Evolutionary conservation across 2,797 vertebrate genomes (phyloP), one percentile per base, ranked within the genome.

Genomic region (Myotis findleyi): DNA sequence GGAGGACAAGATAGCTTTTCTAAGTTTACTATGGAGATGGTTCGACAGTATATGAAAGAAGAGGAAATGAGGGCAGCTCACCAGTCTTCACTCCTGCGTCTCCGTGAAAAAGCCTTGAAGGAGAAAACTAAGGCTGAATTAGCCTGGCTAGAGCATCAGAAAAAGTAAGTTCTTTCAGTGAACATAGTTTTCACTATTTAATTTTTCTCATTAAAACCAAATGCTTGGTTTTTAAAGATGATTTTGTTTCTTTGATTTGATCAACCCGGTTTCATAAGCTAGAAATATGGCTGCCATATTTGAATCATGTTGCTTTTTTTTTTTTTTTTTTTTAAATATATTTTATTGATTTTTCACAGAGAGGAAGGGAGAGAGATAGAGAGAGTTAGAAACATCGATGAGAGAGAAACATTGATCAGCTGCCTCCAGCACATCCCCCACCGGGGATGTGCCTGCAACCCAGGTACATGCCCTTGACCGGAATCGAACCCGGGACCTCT

Each of bases 11-110:
- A 99, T 75, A 99, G 99, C 97, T 99, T 99, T 97, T 99, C 99
- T 41, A 99, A 99, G 95, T 99, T 99, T 97, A 99, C 99, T 6
- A 99, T 99, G 99, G 99, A 99, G 96, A 99, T 99, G 99, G 99
- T 99, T 44, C 99, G 99, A 10, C 99, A 99, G 95, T 99, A 99
- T 97, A 99, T 99, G 99, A 99, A 99, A 89, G 99, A 99, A 73
- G 99, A 99, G 94, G 99, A 99, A 93, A 99, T 99, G 92, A 98
- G 99, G 44, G 99, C 99, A 25, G 99, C 99, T 97, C 99, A 99
- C 97, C 99, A 99, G 96, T 99, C 99, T 94, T 99, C 99, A 0
- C 98, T 99, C 47, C 98, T 99, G 93, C 99, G 98, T 36, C 99
- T 99, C 51, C 99, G 99, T 3, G 99, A 99, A 97, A 99, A 99